Evolutionary conservation across 2,888 invertebrate genomes (phyloP).

Genomic region (Zaprionus lineosus): DNA sequence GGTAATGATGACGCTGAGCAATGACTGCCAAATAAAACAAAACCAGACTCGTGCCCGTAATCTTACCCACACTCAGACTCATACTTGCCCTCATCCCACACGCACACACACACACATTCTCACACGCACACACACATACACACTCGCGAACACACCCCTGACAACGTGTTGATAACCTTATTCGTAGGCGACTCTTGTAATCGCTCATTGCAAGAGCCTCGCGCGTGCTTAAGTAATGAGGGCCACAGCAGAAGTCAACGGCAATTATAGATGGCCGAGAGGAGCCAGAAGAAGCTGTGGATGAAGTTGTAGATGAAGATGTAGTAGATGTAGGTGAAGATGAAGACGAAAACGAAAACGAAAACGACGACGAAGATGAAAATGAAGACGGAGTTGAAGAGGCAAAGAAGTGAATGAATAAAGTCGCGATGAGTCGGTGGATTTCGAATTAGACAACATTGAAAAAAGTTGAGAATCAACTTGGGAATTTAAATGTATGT

Average conservation of each 20-base stretch:
- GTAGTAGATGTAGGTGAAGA: too few species aligned
- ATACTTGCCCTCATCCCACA: background rate
- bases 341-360: too few species aligned
- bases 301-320: background rate
- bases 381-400: too few species aligned
- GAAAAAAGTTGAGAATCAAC: too few species aligned
- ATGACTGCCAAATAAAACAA: conserved; percentile 15
- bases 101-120: background rate
- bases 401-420: too few species aligned
- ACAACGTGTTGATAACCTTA: conserved; percentile 40
- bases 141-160: conserved; percentile 1
- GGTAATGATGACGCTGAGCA: conserved; percentile 30
- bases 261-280: conserved; percentile 57
- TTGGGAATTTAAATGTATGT: too few species aligned
- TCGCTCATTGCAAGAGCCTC: conserved; percentile 21
- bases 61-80: background rate
- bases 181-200: conserved; percentile 39
- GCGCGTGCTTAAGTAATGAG: conserved; percentile 73
- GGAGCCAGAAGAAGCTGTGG: conserved; percentile 10
- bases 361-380: too few species aligned
- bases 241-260: conserved; percentile 50
- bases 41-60: conserved; percentile 14
- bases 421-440: too few species aligned
- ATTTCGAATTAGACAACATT: too few species aligned
- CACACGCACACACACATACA: background rate